These are phyloP conservation scores for Rhynchophorus ferrugineus DNA, from an alignment of 1,140 invertebrate genomes.

Conservation along the genomic window DNA sequence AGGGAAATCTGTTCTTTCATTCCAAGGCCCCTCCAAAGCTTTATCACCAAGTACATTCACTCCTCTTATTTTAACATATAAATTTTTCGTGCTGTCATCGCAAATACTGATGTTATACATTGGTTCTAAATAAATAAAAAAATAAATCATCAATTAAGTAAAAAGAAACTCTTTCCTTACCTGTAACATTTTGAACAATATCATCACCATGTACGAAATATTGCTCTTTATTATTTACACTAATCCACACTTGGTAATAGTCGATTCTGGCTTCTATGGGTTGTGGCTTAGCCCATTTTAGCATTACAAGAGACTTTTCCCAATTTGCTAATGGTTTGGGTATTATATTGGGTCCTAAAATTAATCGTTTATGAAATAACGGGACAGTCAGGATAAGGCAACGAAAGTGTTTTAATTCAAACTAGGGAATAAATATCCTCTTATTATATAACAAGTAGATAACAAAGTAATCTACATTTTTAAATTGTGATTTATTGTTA, in stretches of 20 bases:
- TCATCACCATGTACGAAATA: no score
- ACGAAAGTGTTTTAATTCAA: background rate
- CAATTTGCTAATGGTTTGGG: slow-evolving; percentile 36
- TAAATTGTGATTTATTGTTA: no score
- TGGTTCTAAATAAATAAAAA: slow-evolving; percentile 25
- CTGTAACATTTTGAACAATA: slow-evolving; percentile 40
- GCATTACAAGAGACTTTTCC: slow-evolving; percentile 42
- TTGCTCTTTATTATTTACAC: slow-evolving; percentile 39
- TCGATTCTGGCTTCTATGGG: slow-evolving; percentile 54
- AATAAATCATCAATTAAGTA: background rate
- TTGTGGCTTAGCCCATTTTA: slow-evolving; percentile 52
- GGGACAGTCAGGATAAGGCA: no score
- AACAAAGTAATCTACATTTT: no score
- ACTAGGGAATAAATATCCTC: background rate
- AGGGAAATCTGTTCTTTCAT: slow-evolving; percentile 32
- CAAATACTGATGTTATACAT: slow-evolving; percentile 39
- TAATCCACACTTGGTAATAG: slow-evolving; percentile 48
- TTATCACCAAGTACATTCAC: slow-evolving; percentile 27
- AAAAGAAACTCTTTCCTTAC: slow-evolving; percentile 31
- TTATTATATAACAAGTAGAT: no score
- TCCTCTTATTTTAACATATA: slow-evolving; percentile 30
- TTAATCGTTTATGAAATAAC: background rate
- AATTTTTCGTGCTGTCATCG: slow-evolving; percentile 35
- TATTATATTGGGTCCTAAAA: slow-evolving; percentile 45
- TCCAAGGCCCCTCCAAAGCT: slow-evolving; percentile 43